Conservation (phyloP, 2,113 vertebrate species). For the Onychostruthus taczanowskii region DNA sequence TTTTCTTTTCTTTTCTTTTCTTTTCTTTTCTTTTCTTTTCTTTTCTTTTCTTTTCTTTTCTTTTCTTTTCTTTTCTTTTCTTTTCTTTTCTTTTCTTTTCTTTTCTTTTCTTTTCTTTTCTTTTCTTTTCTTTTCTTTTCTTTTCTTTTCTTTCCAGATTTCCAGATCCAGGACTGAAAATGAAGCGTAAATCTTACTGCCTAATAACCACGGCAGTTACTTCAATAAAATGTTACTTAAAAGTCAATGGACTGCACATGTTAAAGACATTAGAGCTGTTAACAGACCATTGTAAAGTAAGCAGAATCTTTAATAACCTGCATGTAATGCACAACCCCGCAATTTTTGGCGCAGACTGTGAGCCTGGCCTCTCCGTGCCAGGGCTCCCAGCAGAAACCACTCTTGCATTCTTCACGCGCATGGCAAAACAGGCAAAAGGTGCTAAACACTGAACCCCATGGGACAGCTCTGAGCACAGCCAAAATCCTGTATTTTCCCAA, state of each 20-base stretch:
- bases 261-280: conserved; percentile 83
- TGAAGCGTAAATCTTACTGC: conserved; percentile 84
- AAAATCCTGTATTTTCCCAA: not conserved
- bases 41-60: too few relatives aligned
- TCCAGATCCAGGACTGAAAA: conserved; percentile 76
- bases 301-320: conserved; percentile 81
- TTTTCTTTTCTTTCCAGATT: conserved; percentile 21
- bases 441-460: not conserved
- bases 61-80: too few relatives aligned
- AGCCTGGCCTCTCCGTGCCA: not conserved
- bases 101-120: too few relatives aligned
- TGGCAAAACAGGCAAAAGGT: not conserved
- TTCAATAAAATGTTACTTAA: conserved; percentile 84
- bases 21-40: too few relatives aligned
- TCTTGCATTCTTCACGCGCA: not conserved
- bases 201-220: conserved; percentile 82
- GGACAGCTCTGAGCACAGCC: not conserved
- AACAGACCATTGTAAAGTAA: conserved; percentile 82
- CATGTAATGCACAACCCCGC: not conserved
- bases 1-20: too few relatives aligned
- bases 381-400: not conserved
- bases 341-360: conserved; percentile 24
- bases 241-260: conserved; percentile 84
- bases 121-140: too few relatives aligned
- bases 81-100: too few relatives aligned